phyloP scores from a whole-genome alignment of 2,113 vertebrate genomes.

The Notothenia coriiceps region DNA sequence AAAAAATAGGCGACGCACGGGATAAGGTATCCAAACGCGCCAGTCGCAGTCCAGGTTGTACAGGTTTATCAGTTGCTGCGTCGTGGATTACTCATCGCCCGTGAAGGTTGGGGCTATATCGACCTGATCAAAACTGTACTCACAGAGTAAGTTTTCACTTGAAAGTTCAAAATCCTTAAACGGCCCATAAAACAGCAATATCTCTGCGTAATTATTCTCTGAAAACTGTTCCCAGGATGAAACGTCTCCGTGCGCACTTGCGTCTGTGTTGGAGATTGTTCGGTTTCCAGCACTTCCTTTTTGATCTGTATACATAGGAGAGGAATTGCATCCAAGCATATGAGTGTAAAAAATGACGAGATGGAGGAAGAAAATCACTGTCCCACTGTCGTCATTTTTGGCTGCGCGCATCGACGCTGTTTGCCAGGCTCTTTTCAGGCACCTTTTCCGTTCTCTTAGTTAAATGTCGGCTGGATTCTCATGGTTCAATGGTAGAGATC shows the following conservation, averaged over 20 bases:
- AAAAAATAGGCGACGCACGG: constrained; percentile 42
- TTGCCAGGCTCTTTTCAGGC: constrained; percentile 42
- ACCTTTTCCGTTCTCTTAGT: constrained; percentile 34
- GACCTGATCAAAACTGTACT: constrained; percentile 54
- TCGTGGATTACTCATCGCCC: constrained; percentile 72
- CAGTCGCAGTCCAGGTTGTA: constrained; percentile 68
- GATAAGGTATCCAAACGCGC: constrained; percentile 71
- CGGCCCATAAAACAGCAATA: constrained; percentile 33
- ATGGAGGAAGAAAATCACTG: constrained; percentile 62
- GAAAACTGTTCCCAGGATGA: constrained; percentile 37
- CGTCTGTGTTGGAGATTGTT: constrained; percentile 51
- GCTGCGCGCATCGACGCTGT: constrained; percentile 70
- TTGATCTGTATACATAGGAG: constrained; percentile 60
- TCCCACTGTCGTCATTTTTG: constrained; percentile 72
- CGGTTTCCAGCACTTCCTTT: constrained; percentile 57
- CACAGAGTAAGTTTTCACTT: constrained; percentile 63
- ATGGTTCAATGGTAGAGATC: constrained; percentile 52
- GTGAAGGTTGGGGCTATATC: constrained; percentile 55
- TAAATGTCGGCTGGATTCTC: constrained; percentile 54
- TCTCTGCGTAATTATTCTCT: constrained; percentile 62
- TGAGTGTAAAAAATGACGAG: constrained; percentile 55
- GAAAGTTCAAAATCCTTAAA: constrained; percentile 65
- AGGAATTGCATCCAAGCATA: constrained; percentile 66
- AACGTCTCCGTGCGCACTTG: constrained; percentile 59
- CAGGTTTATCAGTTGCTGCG: constrained; percentile 66